Evolutionary conservation across 2,888 invertebrate species (phyloP).

Genomic region (Ennomos quercinarius): DNA sequence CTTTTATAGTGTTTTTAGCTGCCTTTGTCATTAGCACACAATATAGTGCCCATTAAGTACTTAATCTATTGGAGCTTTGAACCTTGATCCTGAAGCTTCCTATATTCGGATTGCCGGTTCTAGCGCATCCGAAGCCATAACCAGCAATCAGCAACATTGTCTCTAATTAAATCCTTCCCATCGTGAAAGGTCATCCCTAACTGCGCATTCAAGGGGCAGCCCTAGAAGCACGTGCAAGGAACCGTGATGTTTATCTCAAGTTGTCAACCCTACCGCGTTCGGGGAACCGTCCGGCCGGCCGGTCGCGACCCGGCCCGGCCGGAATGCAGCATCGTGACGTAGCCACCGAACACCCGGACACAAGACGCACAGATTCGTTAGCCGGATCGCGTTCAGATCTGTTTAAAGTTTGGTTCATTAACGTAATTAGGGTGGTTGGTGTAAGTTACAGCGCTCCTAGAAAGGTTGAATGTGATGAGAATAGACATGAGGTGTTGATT

Average conservation of each 20-base stretch:
- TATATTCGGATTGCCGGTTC: too few relatives aligned
- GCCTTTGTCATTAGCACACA: too few relatives aligned
- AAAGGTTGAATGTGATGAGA: slow-evolving; percentile 11
- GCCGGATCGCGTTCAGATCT: slow-evolving; percentile 24
- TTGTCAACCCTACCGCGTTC: slow-evolving; percentile 14
- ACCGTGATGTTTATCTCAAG: slow-evolving; percentile 34
- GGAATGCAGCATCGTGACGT: slow-evolving; percentile 44
- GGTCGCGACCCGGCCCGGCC: slow-evolving; percentile 2
- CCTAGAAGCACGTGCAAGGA: slow-evolving; percentile 20
- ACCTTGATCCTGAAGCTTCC: too few relatives aligned
- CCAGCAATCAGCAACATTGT: neutral
- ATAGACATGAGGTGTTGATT: slow-evolving; percentile 2
- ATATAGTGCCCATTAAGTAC: too few relatives aligned
- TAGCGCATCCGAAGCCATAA: too few relatives aligned
- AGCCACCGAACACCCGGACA: slow-evolving; percentile 43
- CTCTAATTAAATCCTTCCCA: slow-evolving; percentile 7
- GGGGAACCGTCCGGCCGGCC: slow-evolving; percentile 20
- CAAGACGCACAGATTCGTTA: slow-evolving; percentile 29
- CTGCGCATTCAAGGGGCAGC: slow-evolving; percentile 23
- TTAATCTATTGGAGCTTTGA: too few relatives aligned
- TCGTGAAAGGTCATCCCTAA: slow-evolving; percentile 21
- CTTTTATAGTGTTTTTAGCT: too few relatives aligned
- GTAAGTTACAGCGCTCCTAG: slow-evolving; percentile 29
- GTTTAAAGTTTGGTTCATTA: slow-evolving; percentile 32
- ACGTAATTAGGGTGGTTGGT: slow-evolving; percentile 31